Evolutionary conservation across 2,797 vertebrate species (phyloP).

Genomic region (Premnoplex brunnescens): DNA sequence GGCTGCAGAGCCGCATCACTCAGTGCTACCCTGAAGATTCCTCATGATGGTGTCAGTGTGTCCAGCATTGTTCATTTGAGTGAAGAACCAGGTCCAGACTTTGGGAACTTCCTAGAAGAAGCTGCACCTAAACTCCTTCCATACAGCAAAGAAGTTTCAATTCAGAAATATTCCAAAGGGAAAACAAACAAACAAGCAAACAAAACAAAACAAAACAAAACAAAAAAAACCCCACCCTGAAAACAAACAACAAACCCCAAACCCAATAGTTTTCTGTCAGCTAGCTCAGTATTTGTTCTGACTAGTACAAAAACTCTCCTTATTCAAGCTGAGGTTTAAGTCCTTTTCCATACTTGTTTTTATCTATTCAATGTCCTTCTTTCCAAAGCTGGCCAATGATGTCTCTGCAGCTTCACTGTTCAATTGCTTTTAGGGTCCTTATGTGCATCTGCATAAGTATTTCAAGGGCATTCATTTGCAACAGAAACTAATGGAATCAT

Average conservation of each 20-base stretch:
- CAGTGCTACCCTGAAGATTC: not conserved
- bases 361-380: not conserved
- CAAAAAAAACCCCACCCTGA: not conserved
- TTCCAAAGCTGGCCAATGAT: not conserved
- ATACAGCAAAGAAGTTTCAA: not conserved
- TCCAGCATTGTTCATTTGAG: not conserved
- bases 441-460: not conserved
- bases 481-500: not conserved
- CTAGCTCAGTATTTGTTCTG: not conserved
- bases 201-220: not conserved
- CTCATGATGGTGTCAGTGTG: fast-evolving
- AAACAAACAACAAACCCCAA: not conserved
- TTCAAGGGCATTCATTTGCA: not conserved
- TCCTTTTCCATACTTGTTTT: not conserved
- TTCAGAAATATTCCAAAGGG: not conserved
- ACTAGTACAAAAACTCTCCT: not conserved
- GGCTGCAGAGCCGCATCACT: not conserved
- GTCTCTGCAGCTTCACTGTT: not conserved
- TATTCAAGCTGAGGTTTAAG: not conserved
- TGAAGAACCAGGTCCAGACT: not conserved
- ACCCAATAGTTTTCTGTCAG: not conserved
- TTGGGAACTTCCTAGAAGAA: not conserved
- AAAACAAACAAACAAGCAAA: not conserved
- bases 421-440: not conserved
- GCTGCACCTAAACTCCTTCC: not conserved